Percentiles rank a stretch among this genome's conserved stretches.
phyloP scores from a whole-genome alignment of 2,113 vertebrate species.

The Cryptomyrus ogoouensis region DNA sequence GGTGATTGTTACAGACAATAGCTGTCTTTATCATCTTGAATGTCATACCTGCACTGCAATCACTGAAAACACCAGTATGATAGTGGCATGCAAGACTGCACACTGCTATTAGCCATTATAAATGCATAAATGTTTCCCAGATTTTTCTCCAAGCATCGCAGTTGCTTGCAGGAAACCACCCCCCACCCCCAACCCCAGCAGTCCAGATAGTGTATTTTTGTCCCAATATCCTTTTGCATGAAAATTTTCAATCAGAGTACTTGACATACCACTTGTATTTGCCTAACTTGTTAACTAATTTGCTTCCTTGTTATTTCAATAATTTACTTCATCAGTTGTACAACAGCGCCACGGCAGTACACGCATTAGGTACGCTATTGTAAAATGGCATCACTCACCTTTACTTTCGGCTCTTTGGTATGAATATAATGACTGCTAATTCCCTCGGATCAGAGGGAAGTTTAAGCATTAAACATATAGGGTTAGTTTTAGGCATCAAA shows the following conservation, averaged over 20 bases:
- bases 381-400: background rate
- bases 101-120: background rate
- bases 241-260: background rate
- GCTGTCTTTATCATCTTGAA: background rate
- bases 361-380: background rate
- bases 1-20: background rate
- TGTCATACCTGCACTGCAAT: background rate
- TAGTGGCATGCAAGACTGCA: background rate
- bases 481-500: slow-evolving; percentile 6
- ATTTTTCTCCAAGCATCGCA: background rate
- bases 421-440: background rate
- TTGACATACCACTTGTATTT: background rate
- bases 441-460: background rate
- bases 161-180: background rate
- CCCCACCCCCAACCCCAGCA: too few species aligned
- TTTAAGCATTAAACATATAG: background rate
- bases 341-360: background rate
- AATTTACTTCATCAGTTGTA: background rate
- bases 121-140: background rate
- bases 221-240: background rate
- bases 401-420: background rate
- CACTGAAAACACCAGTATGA: background rate
- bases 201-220: background rate
- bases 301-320: background rate
- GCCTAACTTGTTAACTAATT: background rate